Conservation (phyloP, 2,113 vertebrate genomes). For the Galeopterus variegatus region DNA sequence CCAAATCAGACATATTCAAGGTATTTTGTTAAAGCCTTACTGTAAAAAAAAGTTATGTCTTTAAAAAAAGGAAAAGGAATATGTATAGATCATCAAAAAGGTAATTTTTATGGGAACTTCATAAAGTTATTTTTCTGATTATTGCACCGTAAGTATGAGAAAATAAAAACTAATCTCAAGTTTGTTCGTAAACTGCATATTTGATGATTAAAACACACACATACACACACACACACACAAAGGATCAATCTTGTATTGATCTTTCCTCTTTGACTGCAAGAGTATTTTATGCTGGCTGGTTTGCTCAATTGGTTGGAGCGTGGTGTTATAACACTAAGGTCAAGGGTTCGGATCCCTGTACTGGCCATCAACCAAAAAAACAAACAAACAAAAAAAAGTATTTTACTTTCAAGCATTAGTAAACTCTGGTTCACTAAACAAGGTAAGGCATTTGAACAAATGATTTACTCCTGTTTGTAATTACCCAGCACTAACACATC, state of each 20-base stretch:
- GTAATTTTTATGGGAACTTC: not conserved
- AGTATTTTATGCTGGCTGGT: not conserved
- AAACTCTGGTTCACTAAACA: not conserved
- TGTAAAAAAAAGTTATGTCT: not conserved
- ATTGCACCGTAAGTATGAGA: not conserved
- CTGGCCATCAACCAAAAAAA: too few species aligned
- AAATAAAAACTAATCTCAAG: not conserved
- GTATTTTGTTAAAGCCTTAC: slow-evolving; percentile 1
- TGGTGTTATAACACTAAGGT: too few species aligned
- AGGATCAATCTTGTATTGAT: not conserved
- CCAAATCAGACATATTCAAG: slow-evolving; percentile 38
- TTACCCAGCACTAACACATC: not conserved
- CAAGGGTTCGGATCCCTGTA: too few species aligned
- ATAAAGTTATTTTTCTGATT: not conserved
- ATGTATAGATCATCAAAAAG: not conserved
- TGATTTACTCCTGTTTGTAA: not conserved
- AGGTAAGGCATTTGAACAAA: not conserved
- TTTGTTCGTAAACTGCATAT: not conserved
- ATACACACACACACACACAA: not conserved
- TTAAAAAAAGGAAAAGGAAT: not conserved
- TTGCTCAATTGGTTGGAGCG: too few species aligned
- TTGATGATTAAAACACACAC: not conserved
- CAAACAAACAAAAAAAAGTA: too few species aligned
- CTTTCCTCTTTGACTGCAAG: not conserved
- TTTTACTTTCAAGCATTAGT: slow-evolving; percentile 1